Evolutionary conservation across 2,797 vertebrate genomes (phyloP).

Genomic region (Etheostoma nigrum): DNA sequence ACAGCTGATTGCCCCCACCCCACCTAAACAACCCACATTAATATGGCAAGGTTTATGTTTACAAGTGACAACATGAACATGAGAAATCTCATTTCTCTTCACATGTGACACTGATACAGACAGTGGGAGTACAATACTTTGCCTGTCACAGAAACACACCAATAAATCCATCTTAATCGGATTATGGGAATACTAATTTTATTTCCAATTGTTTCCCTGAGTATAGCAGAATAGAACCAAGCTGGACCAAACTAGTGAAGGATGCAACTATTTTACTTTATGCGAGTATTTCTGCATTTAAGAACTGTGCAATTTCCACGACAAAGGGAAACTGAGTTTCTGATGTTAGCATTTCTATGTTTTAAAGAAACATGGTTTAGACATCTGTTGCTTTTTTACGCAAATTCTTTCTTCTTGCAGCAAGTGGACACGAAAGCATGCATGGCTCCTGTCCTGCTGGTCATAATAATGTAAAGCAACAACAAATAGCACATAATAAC

Average conservation of each 20-base stretch:
- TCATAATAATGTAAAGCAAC: background rate
- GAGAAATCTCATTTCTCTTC: conserved; percentile 31
- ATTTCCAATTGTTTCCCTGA: background rate
- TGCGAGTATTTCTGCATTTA: background rate
- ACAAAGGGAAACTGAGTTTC: background rate
- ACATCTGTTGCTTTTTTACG: background rate
- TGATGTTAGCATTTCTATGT: background rate
- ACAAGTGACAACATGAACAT: conserved; percentile 5
- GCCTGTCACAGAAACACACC: conserved; percentile 1
- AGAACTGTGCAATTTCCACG: background rate
- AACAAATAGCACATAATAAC: background rate
- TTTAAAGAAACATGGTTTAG: background rate
- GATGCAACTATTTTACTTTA: too few species aligned
- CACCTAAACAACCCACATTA: conserved; percentile 40
- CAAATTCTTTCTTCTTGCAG: background rate
- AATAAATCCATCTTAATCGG: conserved; percentile 8
- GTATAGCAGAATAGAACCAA: background rate
- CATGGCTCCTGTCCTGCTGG: background rate
- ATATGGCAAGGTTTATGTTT: conserved; percentile 36
- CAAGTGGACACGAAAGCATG: too few species aligned
- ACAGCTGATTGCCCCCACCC: conserved; percentile 32
- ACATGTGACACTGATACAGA: conserved; percentile 22
- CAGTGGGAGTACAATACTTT: background rate
- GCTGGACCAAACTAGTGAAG: background rate
- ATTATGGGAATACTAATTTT: background rate